Conservation (phyloP, 2,113 vertebrate genomes). For the Pelvicachromis taeniatus region DNA sequence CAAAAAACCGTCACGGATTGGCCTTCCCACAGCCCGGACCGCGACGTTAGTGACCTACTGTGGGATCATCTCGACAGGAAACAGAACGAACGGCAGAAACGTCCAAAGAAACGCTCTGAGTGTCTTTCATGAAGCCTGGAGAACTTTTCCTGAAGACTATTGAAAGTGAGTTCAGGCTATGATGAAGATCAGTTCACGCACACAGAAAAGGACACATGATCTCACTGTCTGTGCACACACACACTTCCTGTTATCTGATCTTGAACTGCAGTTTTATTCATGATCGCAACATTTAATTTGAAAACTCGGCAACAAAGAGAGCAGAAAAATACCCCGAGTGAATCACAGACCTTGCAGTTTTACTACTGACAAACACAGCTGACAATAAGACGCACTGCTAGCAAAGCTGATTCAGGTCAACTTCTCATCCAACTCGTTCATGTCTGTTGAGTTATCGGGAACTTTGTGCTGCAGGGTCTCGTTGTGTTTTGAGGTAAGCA, state of each 20-base stretch:
- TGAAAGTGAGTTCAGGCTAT: not conserved
- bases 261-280: not conserved
- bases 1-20: rapidly evolving
- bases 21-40: not conserved
- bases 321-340: not conserved
- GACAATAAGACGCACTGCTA: not conserved
- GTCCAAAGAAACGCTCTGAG: not conserved
- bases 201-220: not conserved
- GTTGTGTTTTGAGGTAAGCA: not conserved
- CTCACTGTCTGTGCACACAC: not conserved
- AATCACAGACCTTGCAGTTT: not conserved
- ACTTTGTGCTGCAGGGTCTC: not conserved
- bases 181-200: not conserved
- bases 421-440: not conserved
- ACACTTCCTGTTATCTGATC: not conserved
- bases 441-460: not conserved
- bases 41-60: not conserved
- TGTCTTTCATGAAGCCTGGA: rapidly evolving
- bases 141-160: not conserved
- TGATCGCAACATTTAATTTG: not conserved
- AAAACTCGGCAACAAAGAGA: not conserved
- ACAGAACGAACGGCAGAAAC: not conserved
- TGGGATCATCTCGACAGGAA: not conserved
- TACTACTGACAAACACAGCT: not conserved
- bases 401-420: not conserved